Conservation (phyloP, 2,113 vertebrate species). For the Mionectes macconnelli region DNA sequence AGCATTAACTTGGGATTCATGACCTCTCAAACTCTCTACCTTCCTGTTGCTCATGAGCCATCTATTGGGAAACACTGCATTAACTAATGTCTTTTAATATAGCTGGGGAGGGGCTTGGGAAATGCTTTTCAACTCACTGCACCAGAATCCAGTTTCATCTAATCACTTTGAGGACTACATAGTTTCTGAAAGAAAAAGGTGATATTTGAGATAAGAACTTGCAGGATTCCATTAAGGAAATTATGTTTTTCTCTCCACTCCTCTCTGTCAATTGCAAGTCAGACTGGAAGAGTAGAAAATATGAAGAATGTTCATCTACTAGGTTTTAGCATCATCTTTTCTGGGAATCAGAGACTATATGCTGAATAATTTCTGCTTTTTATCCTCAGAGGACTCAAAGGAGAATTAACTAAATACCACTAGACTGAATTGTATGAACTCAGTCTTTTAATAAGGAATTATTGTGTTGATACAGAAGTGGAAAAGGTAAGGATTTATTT, state of each 20-base stretch:
- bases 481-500: not conserved
- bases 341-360: not conserved
- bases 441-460: not conserved
- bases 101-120: not conserved
- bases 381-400: not conserved
- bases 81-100: not conserved
- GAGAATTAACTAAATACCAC: constrained; percentile 22
- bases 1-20: not conserved
- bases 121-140: not conserved
- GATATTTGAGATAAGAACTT: not conserved
- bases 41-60: not conserved
- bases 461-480: not conserved
- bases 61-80: not conserved
- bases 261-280: not conserved
- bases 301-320: not conserved
- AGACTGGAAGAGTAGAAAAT: constrained; percentile 2
- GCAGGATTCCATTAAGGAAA: not conserved
- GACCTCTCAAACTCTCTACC: not conserved
- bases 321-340: not conserved
- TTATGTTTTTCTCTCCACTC: not conserved
- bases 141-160: not conserved
- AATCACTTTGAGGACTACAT: not conserved
- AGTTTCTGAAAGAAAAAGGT: not conserved
- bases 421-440: constrained; percentile 5
- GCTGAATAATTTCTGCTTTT: constrained; percentile 31